phyloP scores from a whole-genome alignment of 2,113 vertebrate species.

The Chloropsis cyanopogon region DNA sequence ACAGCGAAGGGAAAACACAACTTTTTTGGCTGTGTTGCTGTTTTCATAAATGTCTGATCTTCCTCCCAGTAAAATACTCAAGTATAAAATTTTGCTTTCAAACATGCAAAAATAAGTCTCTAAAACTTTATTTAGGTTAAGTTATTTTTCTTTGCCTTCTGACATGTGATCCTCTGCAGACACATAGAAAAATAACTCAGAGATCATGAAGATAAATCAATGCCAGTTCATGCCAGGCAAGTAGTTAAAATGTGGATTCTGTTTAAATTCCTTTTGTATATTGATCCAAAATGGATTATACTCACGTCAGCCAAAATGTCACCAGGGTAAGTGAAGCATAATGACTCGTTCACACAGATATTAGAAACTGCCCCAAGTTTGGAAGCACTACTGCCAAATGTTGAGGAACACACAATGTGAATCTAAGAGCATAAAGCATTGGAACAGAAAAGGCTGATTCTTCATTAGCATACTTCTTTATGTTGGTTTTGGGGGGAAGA shows the following conservation, averaged over 20 bases:
- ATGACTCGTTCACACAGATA: not conserved
- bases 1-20: not conserved
- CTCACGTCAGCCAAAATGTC: constrained; percentile 30
- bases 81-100: not conserved
- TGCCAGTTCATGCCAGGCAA: constrained; percentile 10
- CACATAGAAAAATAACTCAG: constrained; percentile 6
- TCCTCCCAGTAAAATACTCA: not conserved
- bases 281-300: constrained; percentile 28
- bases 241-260: constrained; percentile 25
- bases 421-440: not conserved
- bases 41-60: not conserved
- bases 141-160: constrained; percentile 11
- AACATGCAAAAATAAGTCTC: not conserved
- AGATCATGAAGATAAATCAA: not conserved
- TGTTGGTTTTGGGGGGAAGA: not conserved
- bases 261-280: not conserved
- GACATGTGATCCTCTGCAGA: not conserved
- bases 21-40: not conserved
- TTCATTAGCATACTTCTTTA: constrained; percentile 16
- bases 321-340: constrained; percentile 35
- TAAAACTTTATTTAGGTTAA: constrained; percentile 9
- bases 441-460: not conserved
- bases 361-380: constrained; percentile 8
- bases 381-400: not conserved
- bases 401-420: constrained; percentile 28